These are phyloP conservation scores for Meganola albula DNA, from an alignment of 2,888 invertebrate genomes.

Conservation along the genomic window DNA sequence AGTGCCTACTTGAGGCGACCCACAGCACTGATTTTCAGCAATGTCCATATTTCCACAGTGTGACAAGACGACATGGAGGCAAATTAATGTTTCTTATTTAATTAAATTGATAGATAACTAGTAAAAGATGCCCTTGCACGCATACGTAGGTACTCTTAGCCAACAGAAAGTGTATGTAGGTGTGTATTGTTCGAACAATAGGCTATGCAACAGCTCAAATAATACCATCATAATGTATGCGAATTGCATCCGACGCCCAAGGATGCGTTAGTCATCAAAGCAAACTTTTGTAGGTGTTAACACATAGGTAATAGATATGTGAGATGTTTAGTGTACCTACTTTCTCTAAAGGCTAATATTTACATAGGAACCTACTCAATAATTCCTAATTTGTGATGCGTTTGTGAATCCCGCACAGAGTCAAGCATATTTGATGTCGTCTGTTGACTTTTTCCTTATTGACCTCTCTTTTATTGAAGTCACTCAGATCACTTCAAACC, in stretches of 20 bases:
- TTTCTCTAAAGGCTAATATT: too few relatives aligned
- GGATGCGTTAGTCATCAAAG: constrained; percentile 52
- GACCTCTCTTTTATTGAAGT: too few relatives aligned
- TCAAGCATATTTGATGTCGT: too few relatives aligned
- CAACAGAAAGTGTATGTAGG: constrained; percentile 51
- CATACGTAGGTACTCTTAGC: constrained; percentile 37
- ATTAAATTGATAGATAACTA: constrained; percentile 5
- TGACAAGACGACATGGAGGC: too few relatives aligned
- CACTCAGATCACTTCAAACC: too few relatives aligned
- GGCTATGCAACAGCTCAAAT: constrained; percentile 50
- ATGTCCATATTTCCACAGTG: too few relatives aligned
- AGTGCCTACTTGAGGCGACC: too few relatives aligned
- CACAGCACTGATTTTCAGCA: too few relatives aligned
- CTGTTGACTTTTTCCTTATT: too few relatives aligned
- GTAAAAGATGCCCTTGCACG: constrained; percentile 37
- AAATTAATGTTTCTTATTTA: background rate
- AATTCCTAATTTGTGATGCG: too few relatives aligned
- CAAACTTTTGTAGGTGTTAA: constrained; percentile 30
- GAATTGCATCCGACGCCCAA: constrained; percentile 56
- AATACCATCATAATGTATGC: constrained; percentile 50
- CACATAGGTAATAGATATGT: constrained; percentile 8
- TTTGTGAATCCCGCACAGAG: too few relatives aligned
- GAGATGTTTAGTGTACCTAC: background rate
- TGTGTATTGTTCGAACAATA: constrained; percentile 67
- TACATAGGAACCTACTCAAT: too few relatives aligned